Base-by-base conservation (phyloP, 2,113 vertebrate genomes). In the Nesoenas mayeri region DNA sequence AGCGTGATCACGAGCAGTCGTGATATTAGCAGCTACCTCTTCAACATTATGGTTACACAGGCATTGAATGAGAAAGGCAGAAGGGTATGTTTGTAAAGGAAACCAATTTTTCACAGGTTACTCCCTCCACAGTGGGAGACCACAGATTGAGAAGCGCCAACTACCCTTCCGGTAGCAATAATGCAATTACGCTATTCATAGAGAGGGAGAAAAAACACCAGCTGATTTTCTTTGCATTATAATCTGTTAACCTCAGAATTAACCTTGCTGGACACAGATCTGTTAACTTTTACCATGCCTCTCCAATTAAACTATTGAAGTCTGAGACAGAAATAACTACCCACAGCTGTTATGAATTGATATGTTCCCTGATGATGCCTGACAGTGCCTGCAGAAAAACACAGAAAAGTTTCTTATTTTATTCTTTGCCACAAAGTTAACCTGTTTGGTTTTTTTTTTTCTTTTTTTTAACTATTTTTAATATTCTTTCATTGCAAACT, bases 181-280 rank as follows among this genome's bases (percentile, higher is more conserved):
- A 89, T 65, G 96, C 65, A 84, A 81, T 81, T 62, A 61, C 0
- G 3, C 71, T 95, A 67, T 92, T 94, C 85, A 82, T 79, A 93
- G 95, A 14, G 0, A 89, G 84, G 51, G 86, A 85, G 51, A 57
- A 95, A 93, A 95, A 96, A 88, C 81, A 91, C 86, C 36, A 19
- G 48, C 38, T 85, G 83, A 65, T 50, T 95, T 96, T 79, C 81
- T 92, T 84, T 88, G 93, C 88, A 92, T 96, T 88, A 62, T 90
- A 88, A 92, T 81, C 91, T 70, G 57, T 38, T 94, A 92, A 91
- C 93, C 96, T 92, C 74, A 2, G 71, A 71, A 89, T 93, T 96
- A 96, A 97, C 96, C 94, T 89, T 70, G 65, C 85, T 90, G 92
- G 94, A 96, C 81, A 61, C 64, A 94, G 96, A 93, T 91, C 88